Percentiles rank a stretch among this genome's conserved stretches.
These are phyloP conservation scores for Luffia ferchaultella DNA, from an alignment of 2,888 invertebrate species.

Conservation along the genomic window DNA sequence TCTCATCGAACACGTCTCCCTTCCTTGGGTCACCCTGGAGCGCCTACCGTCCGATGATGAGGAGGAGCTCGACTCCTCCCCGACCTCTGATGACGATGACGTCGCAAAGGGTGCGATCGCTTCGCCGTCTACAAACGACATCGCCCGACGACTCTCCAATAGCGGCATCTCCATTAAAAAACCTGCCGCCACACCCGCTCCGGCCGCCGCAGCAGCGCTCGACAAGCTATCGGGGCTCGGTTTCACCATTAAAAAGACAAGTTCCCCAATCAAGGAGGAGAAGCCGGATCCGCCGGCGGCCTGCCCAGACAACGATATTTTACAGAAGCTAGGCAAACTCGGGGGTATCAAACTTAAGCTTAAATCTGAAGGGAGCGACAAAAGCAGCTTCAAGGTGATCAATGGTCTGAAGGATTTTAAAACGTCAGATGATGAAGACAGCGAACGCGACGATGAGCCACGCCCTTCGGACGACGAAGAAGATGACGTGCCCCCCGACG, in stretches of 20 bases:
- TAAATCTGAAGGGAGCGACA: slow-evolving; percentile 46
- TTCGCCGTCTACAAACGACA: slow-evolving; percentile 25
- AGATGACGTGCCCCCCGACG: slow-evolving; percentile 19
- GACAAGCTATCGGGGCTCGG: slow-evolving; percentile 51
- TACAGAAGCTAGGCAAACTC: slow-evolving; percentile 46
- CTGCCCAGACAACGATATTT: slow-evolving; percentile 27
- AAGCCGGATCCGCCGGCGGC: slow-evolving; percentile 19
- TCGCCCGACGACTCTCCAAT: slow-evolving; percentile 45
- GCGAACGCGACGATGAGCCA: slow-evolving; percentile 29
- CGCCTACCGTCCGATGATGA: slow-evolving; percentile 58
- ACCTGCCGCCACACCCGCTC: slow-evolving; percentile 20
- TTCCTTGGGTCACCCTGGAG: slow-evolving; percentile 55
- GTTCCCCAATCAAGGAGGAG: slow-evolving; percentile 44
- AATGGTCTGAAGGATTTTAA: slow-evolving; percentile 54
- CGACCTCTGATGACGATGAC: slow-evolving; percentile 3
- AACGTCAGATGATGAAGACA: slow-evolving; percentile 49
- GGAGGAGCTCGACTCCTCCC: slow-evolving; percentile 18
- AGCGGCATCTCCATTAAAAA: slow-evolving; percentile 46
- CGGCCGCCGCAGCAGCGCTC: slow-evolving; percentile 32
- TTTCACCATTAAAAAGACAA: slow-evolving; percentile 51
- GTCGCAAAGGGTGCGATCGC: background rate
- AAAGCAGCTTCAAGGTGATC: slow-evolving; percentile 48
- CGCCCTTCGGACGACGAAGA: slow-evolving; percentile 20
- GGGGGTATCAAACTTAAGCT: slow-evolving; percentile 56
- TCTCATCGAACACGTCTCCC: slow-evolving; percentile 62